phyloP scores from a whole-genome alignment of 2,113 vertebrate species.

The Oenanthe oenanthe region DNA sequence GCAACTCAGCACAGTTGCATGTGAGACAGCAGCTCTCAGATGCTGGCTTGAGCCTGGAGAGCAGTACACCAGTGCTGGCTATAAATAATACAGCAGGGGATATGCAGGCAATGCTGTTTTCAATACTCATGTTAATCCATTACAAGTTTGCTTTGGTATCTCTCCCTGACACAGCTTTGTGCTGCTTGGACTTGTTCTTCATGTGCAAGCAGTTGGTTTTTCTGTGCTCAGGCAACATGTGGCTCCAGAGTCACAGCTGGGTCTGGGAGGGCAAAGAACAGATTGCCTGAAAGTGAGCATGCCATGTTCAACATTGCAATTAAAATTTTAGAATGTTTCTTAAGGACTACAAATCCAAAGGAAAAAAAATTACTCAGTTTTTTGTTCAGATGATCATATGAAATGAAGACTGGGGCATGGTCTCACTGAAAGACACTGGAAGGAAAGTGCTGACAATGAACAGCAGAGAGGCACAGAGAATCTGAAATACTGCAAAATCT shows the following conservation, averaged over 20 bases:
- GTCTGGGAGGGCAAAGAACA: background rate
- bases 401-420: background rate
- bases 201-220: background rate
- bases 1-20: background rate
- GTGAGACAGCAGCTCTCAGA: background rate
- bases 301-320: background rate
- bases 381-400: background rate
- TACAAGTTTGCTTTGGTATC: slow-evolving; percentile 36
- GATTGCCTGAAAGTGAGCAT: background rate
- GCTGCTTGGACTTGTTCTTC: background rate
- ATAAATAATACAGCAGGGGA: background rate
- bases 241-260: background rate
- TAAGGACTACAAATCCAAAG: background rate
- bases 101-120: background rate
- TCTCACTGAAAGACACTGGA: background rate
- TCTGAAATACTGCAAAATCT: background rate
- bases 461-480: background rate
- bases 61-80: background rate
- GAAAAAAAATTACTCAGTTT: background rate
- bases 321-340: background rate
- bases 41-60: background rate
- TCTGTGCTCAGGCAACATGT: background rate
- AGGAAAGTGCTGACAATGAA: background rate
- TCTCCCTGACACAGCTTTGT: background rate
- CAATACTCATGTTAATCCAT: background rate